phyloP scores from a whole-genome alignment of 2,113 vertebrate genomes.

The Carassius carassius region DNA sequence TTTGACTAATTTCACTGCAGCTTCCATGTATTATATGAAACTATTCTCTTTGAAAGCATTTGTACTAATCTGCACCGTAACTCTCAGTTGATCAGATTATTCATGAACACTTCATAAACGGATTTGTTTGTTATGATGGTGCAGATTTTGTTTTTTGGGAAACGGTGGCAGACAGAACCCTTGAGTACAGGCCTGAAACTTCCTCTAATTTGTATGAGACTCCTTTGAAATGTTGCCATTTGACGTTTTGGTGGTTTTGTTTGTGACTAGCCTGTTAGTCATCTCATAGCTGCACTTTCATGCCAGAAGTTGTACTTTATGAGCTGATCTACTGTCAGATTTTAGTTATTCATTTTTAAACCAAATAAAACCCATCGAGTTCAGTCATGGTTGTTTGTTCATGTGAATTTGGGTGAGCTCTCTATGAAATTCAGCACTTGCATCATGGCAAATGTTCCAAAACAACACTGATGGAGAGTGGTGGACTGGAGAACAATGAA shows the following conservation, averaged over 20 bases:
- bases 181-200: slow-evolving; percentile 28
- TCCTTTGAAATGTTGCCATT: slow-evolving; percentile 8
- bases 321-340: neutral
- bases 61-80: neutral
- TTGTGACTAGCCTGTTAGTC: slow-evolving; percentile 1
- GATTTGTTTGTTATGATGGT: slow-evolving; percentile 7
- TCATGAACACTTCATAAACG: neutral
- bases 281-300: neutral
- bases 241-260: slow-evolving; percentile 5
- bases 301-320: neutral
- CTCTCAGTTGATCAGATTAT: slow-evolving; percentile 4
- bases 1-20: neutral
- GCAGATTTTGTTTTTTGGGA: slow-evolving; percentile 43
- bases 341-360: neutral
- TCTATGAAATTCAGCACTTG: neutral
- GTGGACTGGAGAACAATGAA: neutral
- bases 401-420: neutral
- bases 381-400: neutral
- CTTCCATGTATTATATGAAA: neutral
- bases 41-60: slow-evolving; percentile 6
- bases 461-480: neutral
- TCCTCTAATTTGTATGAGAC: slow-evolving; percentile 34
- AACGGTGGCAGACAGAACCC: neutral
- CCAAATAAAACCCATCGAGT: neutral
- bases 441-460: neutral